Percentiles rank a stretch among this genome's conserved stretches.
Conservation (phyloP, 2,113 vertebrate genomes). For the Artemisiospiza belli region DNA sequence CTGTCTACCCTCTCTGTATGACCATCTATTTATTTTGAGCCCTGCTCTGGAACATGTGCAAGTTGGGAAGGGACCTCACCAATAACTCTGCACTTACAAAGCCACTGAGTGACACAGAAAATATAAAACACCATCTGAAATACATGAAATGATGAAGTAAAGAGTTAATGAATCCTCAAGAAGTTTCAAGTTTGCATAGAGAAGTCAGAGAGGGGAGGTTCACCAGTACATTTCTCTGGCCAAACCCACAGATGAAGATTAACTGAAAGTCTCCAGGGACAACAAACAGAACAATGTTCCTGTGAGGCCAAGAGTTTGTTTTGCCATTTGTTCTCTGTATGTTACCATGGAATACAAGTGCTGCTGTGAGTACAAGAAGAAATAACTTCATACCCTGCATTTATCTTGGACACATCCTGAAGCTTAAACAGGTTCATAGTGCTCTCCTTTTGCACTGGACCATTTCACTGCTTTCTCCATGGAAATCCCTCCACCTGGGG, state of each 20-base stretch:
- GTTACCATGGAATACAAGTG: not conserved
- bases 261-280: slow-evolving; percentile 3
- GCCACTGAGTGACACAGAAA: not conserved
- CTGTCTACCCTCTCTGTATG: not conserved
- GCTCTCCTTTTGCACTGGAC: not conserved
- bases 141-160: not conserved
- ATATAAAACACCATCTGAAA: not conserved
- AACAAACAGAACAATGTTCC: slow-evolving; percentile 23
- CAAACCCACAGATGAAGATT: slow-evolving; percentile 37
- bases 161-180: slow-evolving; percentile 28
- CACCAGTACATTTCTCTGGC: not conserved
- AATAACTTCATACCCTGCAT: not conserved
- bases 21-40: not conserved
- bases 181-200: not conserved
- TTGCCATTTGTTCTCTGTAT: not conserved
- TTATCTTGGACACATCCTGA: not conserved
- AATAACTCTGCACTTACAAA: not conserved
- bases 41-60: not conserved
- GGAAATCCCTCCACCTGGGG: not conserved
- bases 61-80: not conserved
- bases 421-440: not conserved
- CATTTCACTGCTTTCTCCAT: not conserved
- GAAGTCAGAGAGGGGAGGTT: slow-evolving; percentile 9
- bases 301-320: slow-evolving; percentile 7
- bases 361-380: not conserved